phyloP scores from a whole-genome alignment of 2,113 vertebrate species.

The Eublepharis macularius region DNA sequence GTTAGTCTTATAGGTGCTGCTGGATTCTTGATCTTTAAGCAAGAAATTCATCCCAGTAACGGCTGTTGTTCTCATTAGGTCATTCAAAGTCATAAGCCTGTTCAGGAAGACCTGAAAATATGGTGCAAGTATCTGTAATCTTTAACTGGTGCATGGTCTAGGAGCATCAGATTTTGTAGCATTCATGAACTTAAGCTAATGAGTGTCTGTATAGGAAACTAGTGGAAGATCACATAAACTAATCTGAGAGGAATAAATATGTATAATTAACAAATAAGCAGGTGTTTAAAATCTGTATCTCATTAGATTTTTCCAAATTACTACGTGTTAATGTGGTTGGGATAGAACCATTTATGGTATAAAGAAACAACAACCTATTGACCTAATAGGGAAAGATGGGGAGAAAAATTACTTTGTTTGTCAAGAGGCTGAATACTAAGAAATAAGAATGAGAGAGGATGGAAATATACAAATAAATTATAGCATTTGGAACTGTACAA shows the following conservation, averaged over 20 bases:
- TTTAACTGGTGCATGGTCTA: background rate
- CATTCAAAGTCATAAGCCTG: no score
- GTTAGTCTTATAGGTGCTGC: no score
- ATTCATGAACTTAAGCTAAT: background rate
- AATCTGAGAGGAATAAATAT: background rate
- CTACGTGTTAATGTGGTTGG: background rate
- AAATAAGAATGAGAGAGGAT: background rate
- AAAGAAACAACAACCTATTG: background rate
- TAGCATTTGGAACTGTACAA: background rate
- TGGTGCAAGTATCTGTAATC: background rate
- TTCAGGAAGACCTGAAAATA: no score
- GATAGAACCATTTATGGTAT: background rate
- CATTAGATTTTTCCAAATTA: constrained; percentile 11
- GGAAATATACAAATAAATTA: background rate
- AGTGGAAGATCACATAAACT: background rate
- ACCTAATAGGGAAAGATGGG: background rate
- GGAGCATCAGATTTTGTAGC: background rate
- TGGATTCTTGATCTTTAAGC: no score
- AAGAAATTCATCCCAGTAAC: no score
- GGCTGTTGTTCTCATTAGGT: no score
- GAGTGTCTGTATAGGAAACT: background rate
- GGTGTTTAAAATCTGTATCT: background rate
- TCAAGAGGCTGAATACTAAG: background rate
- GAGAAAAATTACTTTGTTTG: constrained; percentile 10
- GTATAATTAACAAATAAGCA: background rate